Evolutionary conservation across 2,888 invertebrate genomes (phyloP).

Genomic region (Melieria picta): DNA sequence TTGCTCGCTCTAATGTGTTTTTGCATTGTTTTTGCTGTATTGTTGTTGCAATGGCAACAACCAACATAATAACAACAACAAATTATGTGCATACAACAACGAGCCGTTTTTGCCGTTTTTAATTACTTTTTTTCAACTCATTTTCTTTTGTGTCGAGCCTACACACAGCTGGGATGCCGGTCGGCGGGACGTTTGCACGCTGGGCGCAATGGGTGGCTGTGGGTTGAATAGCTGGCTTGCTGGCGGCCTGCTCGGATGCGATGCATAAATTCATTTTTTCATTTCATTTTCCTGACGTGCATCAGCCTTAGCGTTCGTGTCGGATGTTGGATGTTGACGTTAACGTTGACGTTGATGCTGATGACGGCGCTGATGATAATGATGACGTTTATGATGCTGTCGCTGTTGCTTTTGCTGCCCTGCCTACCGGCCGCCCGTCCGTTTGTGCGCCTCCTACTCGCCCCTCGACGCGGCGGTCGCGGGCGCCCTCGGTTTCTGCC

Average conservation of each 20-base stretch:
- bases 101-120: conserved; percentile 45
- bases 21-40: conserved; percentile 30
- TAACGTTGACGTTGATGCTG: neutral
- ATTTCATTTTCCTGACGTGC: conserved; percentile 47
- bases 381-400: neutral
- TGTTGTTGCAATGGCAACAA: conserved; percentile 37
- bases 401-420: conserved; percentile 15
- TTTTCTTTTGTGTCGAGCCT: conserved; percentile 50
- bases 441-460: too few species aligned
- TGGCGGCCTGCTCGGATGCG: conserved; percentile 50
- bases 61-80: conserved; percentile 28
- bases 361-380: conserved; percentile 2
- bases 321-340: neutral
- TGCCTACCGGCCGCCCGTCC: neutral
- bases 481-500: conserved; percentile 29
- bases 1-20: conserved; percentile 35
- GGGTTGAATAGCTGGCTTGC: too few species aligned
- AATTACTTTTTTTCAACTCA: conserved; percentile 59
- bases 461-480: neutral
- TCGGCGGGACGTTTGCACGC: too few species aligned
- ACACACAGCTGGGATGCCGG: conserved; percentile 36
- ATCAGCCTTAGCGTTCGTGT: conserved; percentile 9
- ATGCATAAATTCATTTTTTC: conserved; percentile 61
- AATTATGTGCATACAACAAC: conserved; percentile 20
- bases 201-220: too few species aligned